Evolutionary conservation across 2,888 invertebrate genomes (phyloP).

Genomic region (Drosophila maculinotata): DNA sequence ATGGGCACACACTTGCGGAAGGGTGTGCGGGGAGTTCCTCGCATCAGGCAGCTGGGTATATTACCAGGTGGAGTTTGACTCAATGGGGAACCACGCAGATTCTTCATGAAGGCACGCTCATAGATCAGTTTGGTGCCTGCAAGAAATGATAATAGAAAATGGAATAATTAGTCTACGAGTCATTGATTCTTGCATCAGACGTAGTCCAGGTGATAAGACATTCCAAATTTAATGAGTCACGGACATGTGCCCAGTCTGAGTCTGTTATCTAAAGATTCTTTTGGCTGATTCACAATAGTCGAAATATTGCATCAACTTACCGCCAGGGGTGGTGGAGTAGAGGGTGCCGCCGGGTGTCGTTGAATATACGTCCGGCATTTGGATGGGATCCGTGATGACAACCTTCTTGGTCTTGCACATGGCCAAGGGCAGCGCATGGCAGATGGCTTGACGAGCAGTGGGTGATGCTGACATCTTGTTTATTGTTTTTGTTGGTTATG

Average conservation of each 20-base stretch:
- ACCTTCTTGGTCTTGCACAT: slow-evolving; percentile 92
- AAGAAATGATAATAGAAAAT: slow-evolving; percentile 74
- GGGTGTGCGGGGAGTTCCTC: slow-evolving; percentile 86
- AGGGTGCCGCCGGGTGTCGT: slow-evolving; percentile 97
- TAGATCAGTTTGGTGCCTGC: slow-evolving; percentile 97
- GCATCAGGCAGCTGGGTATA: slow-evolving; percentile 90
- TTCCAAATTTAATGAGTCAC: slow-evolving; percentile 45
- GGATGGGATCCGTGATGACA: slow-evolving; percentile 92
- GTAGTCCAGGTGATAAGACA: slow-evolving; percentile 81
- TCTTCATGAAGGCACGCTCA: slow-evolving; percentile 94
- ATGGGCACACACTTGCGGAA: slow-evolving; percentile 83
- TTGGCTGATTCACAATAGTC: slow-evolving; percentile 41
- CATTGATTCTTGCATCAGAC: slow-evolving; percentile 36
- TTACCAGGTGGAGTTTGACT: slow-evolving; percentile 95
- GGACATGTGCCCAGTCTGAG: slow-evolving; percentile 87
- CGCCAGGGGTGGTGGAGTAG: slow-evolving; percentile 98
- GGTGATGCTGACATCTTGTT: slow-evolving; percentile 92
- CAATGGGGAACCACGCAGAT: slow-evolving; percentile 94
- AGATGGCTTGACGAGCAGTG: slow-evolving; percentile 89
- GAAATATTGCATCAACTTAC: slow-evolving; percentile 86
- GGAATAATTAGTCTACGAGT: slow-evolving; percentile 21
- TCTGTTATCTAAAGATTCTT: slow-evolving; percentile 37
- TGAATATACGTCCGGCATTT: slow-evolving; percentile 95
- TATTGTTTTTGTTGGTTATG: slow-evolving; percentile 31
- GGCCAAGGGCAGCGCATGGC: slow-evolving; percentile 90